A percentile compares a stretch with the other conserved stretches of the same genome.
Evolutionary conservation across 2,888 invertebrate species (phyloP).

Genomic region (Phortica magna): DNA sequence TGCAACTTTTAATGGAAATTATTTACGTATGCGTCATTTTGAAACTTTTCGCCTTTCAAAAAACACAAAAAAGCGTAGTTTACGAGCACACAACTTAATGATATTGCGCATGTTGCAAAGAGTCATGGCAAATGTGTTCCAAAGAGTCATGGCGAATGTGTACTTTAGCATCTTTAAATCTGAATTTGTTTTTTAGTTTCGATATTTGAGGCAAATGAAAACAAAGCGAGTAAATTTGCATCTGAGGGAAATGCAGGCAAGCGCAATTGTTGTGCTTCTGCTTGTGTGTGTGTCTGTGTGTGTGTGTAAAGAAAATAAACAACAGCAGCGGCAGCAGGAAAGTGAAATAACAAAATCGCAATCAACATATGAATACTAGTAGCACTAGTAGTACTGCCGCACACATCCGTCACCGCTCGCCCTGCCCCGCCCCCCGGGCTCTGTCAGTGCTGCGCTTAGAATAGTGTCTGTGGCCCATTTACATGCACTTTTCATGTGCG

Average conservation of each 20-base stretch:
- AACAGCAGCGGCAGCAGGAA: background rate
- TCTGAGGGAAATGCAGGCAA: background rate
- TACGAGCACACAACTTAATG: too few relatives aligned
- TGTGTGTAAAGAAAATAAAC: background rate
- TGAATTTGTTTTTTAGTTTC: background rate
- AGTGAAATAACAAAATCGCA: background rate
- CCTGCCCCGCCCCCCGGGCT: background rate
- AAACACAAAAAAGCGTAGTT: too few relatives aligned
- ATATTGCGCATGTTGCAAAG: background rate
- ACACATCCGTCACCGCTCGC: background rate
- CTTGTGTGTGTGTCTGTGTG: constrained; percentile 8
- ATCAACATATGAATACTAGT: background rate
- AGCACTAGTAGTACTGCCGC: background rate
- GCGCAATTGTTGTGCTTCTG: constrained; percentile 25
- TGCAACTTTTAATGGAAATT: too few relatives aligned
- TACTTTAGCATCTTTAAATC: background rate
- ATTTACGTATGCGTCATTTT: too few relatives aligned
- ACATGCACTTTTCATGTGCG: background rate
- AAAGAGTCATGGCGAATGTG: background rate
- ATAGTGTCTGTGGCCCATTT: constrained; percentile 19
- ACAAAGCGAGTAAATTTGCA: background rate
- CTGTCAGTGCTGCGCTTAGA: background rate
- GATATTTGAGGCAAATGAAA: background rate
- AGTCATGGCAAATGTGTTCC: background rate
- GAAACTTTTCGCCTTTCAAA: too few relatives aligned